Evolutionary conservation across 2,888 invertebrate genomes (phyloP).

Genomic region (Morpho deidamia): DNA sequence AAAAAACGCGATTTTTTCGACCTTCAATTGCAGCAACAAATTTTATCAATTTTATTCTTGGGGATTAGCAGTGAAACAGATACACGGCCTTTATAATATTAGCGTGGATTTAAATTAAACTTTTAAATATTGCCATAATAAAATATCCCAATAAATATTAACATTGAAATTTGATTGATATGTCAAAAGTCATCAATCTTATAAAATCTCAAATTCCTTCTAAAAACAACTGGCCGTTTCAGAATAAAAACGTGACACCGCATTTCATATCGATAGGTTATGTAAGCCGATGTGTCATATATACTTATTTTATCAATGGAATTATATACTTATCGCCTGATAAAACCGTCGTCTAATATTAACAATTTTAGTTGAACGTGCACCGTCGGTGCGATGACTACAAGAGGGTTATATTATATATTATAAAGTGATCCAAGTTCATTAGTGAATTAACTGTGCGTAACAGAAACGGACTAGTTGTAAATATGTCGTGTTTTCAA

Average conservation of each 20-base stretch:
- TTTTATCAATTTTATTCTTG: too few species aligned
- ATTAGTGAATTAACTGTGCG: not conserved
- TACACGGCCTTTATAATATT: too few species aligned
- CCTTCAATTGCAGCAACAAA: too few species aligned
- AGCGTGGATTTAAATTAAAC: too few species aligned
- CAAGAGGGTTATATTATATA: not conserved
- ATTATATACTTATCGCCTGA: not conserved
- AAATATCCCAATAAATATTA: too few species aligned
- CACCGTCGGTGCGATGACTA: not conserved
- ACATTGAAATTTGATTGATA: not conserved
- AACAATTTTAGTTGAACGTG: not conserved
- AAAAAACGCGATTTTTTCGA: too few species aligned
- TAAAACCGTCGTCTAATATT: constrained; percentile 1
- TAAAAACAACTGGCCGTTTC: not conserved
- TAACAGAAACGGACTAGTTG: not conserved
- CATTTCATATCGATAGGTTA: not conserved
- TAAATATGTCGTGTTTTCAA: constrained; percentile 1
- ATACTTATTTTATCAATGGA: constrained; percentile 11
- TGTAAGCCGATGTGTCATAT: constrained; percentile 3
- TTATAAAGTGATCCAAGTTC: not conserved
- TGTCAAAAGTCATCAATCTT: not conserved
- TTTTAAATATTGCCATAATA: too few species aligned
- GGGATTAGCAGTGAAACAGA: too few species aligned
- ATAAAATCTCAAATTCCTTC: not conserved
- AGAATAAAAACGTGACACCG: not conserved